Percentiles rank a stretch among this genome's conserved stretches.
phyloP scores from a whole-genome alignment of 2,888 invertebrate species.

The Pandemis cinnamomeana region DNA sequence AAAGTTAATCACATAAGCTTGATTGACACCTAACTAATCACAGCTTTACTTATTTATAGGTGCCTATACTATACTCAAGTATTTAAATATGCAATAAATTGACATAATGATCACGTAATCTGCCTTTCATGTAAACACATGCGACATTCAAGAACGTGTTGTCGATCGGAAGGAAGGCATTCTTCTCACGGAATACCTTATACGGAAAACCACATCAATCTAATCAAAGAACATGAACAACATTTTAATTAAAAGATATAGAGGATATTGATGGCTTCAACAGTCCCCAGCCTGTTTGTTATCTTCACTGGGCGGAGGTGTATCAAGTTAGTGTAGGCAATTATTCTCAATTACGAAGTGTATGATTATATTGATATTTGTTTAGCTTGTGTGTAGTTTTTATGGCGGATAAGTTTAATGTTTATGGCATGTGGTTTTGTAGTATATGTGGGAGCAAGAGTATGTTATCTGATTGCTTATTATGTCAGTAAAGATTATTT shows the following conservation, averaged over 20 bases:
- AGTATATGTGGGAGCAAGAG: conserved; percentile 6
- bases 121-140: conserved; percentile 5
- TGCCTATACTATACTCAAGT: no score
- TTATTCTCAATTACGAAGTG: conserved; percentile 15
- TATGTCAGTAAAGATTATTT: background rate
- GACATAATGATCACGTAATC: conserved; percentile 32
- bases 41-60: background rate
- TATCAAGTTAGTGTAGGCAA: conserved; percentile 33
- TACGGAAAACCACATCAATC: conserved; percentile 23
- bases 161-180: conserved; percentile 16
- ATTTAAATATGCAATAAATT: conserved; percentile 10
- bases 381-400: conserved; percentile 11
- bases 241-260: conserved; percentile 35
- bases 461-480: background rate
- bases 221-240: conserved; percentile 32
- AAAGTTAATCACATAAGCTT: background rate
- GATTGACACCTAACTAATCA: background rate
- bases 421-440: conserved; percentile 2
- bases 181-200: conserved; percentile 28
- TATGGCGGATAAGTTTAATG: conserved; percentile 15
- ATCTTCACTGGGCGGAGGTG: conserved; percentile 27
- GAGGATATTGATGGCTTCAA: conserved; percentile 14
- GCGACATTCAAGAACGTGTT: conserved; percentile 17
- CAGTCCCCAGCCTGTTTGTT: conserved; percentile 19
- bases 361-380: conserved; percentile 13